Base-by-base conservation (phyloP, 2,888 invertebrate genomes). In the Plusia festucae region DNA sequence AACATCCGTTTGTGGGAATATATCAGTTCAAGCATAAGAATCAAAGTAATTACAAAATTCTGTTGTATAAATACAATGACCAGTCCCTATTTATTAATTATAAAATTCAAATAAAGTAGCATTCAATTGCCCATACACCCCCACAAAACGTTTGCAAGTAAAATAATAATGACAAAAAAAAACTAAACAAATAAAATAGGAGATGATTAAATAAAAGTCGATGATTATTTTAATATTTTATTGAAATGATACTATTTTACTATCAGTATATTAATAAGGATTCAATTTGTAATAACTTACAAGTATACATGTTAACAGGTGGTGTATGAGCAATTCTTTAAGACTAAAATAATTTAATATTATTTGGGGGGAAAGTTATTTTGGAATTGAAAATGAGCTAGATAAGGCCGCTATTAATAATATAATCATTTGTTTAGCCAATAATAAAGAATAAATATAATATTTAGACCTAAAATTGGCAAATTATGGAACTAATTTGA, bases 261-360 rank as follows among this genome's bases (percentile, higher is more conserved):
- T 88, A 90, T 84, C 83, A 87, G 86, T 87, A 82, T 78, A 82
- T 76, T 78, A 76, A 70, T 82, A 79, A 77, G 82, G 81, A 84
- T 83, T 83, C 86, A 82, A 85, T 79, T 85, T 73, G 59, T 65
- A 68, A 70, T 74, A 73, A 77, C 84, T 89, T 91, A 90, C 85
- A 84, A 85, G 85, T 83, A 87, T 90, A 91, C 89, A 87, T 82
- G 83, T 87, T 82, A 82, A 91, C 88, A 90, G 91, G 93, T 92
- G 94, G 94, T 94, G 94, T 94, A 94, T 94, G 94, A 94, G 94
- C 94, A 94, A 94, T 93, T 91, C 74, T 86, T 73, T 84, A n/a
- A 85, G 81, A 82, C 82, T 67, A 61, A 53, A 46, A 40, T 9
- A 53, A 62, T 53, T 60, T 22, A 63, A 59, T 16, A 60, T 53